Evolutionary conservation across 2,888 invertebrate species (phyloP).

Genomic region (Lottia gigantea): DNA sequence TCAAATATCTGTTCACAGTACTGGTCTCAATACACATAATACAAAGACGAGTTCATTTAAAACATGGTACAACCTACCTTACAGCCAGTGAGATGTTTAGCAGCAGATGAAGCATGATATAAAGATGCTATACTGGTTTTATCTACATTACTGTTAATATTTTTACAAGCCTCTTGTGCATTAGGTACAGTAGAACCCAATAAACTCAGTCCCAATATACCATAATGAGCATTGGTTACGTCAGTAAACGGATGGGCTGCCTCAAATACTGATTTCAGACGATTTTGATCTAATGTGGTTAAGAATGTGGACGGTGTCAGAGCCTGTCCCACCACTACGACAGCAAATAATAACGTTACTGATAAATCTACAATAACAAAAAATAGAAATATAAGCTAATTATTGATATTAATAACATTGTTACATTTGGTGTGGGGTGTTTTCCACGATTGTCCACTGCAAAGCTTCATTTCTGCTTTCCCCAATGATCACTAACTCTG

Average conservation of each 20-base stretch:
- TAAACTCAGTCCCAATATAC: slow-evolving; percentile 78
- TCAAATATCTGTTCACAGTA: no score
- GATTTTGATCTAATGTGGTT: slow-evolving; percentile 63
- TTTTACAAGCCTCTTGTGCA: slow-evolving; percentile 69
- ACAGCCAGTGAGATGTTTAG: slow-evolving; percentile 72
- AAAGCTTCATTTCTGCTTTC: no score
- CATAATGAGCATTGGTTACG: slow-evolving; percentile 76
- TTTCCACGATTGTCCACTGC: no score
- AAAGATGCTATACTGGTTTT: slow-evolving; percentile 69
- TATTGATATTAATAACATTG: background rate
- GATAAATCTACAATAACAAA: slow-evolving; percentile 47
- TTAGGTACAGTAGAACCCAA: slow-evolving; percentile 75
- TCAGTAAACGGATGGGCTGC: slow-evolving; percentile 63
- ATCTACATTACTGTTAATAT: slow-evolving; percentile 67
- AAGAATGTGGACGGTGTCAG: slow-evolving; percentile 65
- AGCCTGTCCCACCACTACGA: slow-evolving; percentile 62
- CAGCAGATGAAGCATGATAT: slow-evolving; percentile 77
- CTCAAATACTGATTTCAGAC: slow-evolving; percentile 65
- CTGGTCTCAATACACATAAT: no score
- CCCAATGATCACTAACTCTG: no score
- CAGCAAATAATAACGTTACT: slow-evolving; percentile 54
- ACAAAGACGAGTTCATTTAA: no score
- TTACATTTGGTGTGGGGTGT: no score
- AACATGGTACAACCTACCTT: slow-evolving; percentile 37
- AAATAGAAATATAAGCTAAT: slow-evolving; percentile 13